Evolutionary conservation across 1,140 invertebrate species (phyloP).

Genomic region (Pseudoatta argentina): DNA sequence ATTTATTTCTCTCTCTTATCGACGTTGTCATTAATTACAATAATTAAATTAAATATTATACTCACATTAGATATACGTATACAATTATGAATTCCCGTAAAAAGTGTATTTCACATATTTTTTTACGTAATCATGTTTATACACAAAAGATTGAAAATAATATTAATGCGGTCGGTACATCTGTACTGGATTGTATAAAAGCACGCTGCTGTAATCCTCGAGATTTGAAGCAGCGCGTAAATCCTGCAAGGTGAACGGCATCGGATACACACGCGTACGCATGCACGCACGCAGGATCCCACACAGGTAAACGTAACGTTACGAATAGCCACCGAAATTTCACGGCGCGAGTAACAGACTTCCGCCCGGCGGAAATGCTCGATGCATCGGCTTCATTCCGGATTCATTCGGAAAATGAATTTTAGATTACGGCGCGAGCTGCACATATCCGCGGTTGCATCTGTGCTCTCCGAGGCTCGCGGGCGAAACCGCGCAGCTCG

Average conservation of each 20-base stretch:
- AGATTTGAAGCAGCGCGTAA: conserved; percentile 54
- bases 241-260: conserved; percentile 39
- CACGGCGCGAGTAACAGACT: conserved; percentile 34
- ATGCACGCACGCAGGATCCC: too few relatives aligned
- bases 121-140: background rate
- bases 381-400: conserved; percentile 61
- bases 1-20: background rate
- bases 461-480: conserved; percentile 44
- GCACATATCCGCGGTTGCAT: conserved; percentile 53
- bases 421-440: conserved; percentile 65
- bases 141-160: conserved; percentile 5
- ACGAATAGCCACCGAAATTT: conserved; percentile 46
- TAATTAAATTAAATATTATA: background rate
- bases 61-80: background rate
- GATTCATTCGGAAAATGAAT: conserved; percentile 74
- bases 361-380: conserved; percentile 38
- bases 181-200: background rate
- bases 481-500: conserved; percentile 43
- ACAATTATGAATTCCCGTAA: background rate
- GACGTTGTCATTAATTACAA: background rate
- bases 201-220: conserved; percentile 32
- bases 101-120: background rate
- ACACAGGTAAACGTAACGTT: background rate
- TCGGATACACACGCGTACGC: background rate
- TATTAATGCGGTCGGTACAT: background rate